Evolutionary conservation across 2,113 vertebrate genomes (phyloP).

Genomic region (Daubentonia madagascariensis): DNA sequence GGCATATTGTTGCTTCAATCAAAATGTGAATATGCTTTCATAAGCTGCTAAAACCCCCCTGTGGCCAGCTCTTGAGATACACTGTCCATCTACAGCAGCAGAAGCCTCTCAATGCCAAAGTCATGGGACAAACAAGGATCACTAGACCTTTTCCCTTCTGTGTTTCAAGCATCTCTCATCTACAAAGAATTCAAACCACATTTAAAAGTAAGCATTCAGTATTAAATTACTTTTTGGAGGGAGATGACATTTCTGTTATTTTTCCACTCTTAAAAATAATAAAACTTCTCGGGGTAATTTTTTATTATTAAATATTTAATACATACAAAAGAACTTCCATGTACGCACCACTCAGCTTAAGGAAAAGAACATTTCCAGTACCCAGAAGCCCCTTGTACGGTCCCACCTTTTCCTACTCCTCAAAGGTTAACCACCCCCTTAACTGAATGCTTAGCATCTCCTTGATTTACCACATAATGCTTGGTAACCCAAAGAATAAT

Average conservation of each 20-base stretch:
- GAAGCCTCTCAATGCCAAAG: background rate
- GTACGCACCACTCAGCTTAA: background rate
- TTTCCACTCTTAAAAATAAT: conserved; percentile 57
- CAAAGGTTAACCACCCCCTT: background rate
- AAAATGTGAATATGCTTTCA: background rate
- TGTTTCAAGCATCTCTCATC: background rate
- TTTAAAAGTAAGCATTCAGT: conserved; percentile 45
- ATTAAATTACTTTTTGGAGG: conserved; percentile 38
- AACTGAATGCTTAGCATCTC: background rate
- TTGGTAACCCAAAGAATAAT: background rate
- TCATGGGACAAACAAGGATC: background rate
- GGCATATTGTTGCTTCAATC: background rate
- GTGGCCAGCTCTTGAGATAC: background rate
- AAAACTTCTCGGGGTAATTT: conserved; percentile 17
- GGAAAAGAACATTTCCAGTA: background rate
- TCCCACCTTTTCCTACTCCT: background rate
- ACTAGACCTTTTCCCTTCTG: background rate
- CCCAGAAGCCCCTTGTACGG: background rate
- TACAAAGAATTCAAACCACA: conserved; percentile 34
- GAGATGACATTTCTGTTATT: conserved; percentile 26
- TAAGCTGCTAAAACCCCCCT: background rate
- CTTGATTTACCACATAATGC: background rate
- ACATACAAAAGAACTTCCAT: background rate
- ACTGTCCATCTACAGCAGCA: background rate
- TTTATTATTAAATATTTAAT: conserved; percentile 38